phyloP scores from a whole-genome alignment of 2,797 vertebrate genomes.

The Acrossocheilus wenchowensis region DNA sequence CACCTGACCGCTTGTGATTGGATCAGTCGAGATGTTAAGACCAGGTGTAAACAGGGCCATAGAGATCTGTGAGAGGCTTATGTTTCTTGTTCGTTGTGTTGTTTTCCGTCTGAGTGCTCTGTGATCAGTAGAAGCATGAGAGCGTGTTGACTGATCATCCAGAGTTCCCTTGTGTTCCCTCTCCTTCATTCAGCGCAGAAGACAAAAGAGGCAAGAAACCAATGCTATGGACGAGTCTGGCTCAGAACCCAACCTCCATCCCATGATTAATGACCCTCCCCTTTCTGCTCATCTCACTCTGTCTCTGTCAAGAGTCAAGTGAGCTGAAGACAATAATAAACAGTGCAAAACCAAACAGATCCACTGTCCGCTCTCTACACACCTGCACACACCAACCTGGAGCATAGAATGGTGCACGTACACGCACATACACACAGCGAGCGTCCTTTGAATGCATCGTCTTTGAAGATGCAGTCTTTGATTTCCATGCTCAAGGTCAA shows the following conservation, averaged over 20 bases:
- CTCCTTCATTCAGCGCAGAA: conserved; percentile 58
- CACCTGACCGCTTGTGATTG: conserved; percentile 12
- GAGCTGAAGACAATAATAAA: conserved; percentile 68
- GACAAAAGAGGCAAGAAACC: conserved; percentile 59
- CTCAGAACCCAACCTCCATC: conserved; percentile 59
- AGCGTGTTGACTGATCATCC: conserved; percentile 48
- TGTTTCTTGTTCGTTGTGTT: conserved; percentile 29
- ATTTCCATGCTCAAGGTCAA: conserved; percentile 23
- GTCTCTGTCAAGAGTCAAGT: conserved; percentile 70
- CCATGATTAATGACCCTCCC: conserved; percentile 67
- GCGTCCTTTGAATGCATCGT: neutral
- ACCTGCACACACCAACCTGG: conserved; percentile 19
- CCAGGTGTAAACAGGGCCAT: conserved; percentile 14
- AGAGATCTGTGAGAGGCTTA: neutral
- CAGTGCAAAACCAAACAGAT: conserved; percentile 54
- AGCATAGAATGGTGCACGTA: neutral
- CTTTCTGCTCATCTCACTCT: conserved; percentile 65
- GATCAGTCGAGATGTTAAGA: neutral
- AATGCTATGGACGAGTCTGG: conserved; percentile 62
- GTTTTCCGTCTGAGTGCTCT: conserved; percentile 55
- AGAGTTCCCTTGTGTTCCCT: conserved; percentile 42
- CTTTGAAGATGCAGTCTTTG: conserved; percentile 33
- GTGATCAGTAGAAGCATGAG: conserved; percentile 32
- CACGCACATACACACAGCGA: neutral
- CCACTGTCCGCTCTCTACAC: conserved; percentile 34